A percentile compares a stretch with the other conserved stretches of the same genome.
Evolutionary conservation across 2,888 invertebrate species (phyloP).

Genomic region (Apotomis turbidana): DNA sequence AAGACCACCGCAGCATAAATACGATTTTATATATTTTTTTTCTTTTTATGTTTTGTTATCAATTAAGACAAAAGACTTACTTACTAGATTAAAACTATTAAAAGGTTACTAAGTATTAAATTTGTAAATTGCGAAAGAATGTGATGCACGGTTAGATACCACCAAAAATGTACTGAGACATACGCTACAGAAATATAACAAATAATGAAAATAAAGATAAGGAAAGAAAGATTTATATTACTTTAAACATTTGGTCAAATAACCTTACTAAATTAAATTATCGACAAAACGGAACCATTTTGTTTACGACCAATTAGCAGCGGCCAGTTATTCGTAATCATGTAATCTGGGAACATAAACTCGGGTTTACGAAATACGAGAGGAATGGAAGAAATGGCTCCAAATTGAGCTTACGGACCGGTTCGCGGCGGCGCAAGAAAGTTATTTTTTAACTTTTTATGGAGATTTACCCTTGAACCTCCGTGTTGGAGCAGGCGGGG

Average conservation of each 20-base stretch:
- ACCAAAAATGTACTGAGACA: too few species aligned
- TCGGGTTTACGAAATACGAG: conserved; percentile 29
- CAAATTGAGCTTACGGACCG: conserved; percentile 37
- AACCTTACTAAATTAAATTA: conserved; percentile 6
- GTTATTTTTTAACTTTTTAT: conserved; percentile 40
- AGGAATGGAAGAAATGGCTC: conserved; percentile 41
- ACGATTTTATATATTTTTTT: too few species aligned
- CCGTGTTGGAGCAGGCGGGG: not conserved
- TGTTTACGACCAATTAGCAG: conserved; percentile 19
- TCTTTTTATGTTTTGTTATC: too few species aligned
- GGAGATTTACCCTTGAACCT: conserved; percentile 34
- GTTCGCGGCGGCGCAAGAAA: conserved; percentile 33
- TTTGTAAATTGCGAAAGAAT: not conserved
- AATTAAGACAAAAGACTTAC: too few species aligned
- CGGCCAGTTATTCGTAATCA: conserved; percentile 27
- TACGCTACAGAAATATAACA: too few species aligned
- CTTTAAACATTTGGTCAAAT: too few species aligned
- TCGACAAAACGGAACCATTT: not conserved
- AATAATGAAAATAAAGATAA: too few species aligned
- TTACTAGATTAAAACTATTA: too few species aligned
- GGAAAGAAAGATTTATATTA: too few species aligned
- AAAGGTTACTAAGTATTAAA: too few species aligned
- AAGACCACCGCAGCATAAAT: not conserved
- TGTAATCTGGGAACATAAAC: conserved; percentile 25
- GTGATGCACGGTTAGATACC: not conserved